Evolutionary conservation across 2,888 invertebrate genomes (phyloP).

Genomic region (Anoncus sp.): DNA sequence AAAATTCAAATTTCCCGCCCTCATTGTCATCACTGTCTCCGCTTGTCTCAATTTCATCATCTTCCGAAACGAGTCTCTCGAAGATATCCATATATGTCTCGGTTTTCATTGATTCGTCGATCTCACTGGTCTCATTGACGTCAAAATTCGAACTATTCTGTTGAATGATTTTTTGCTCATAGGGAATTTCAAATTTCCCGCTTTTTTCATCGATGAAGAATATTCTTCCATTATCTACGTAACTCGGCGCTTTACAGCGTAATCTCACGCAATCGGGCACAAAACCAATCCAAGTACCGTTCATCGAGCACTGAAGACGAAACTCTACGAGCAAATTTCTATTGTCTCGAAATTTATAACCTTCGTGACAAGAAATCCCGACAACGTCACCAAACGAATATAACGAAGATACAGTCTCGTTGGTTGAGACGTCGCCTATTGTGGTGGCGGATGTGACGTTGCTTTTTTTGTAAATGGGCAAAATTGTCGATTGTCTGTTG

Average conservation of each 20-base stretch:
- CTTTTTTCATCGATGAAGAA: slow-evolving; percentile 61
- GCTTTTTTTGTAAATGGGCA: slow-evolving; percentile 32
- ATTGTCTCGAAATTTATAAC: slow-evolving; percentile 73
- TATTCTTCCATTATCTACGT: slow-evolving; percentile 66
- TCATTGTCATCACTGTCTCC: not conserved
- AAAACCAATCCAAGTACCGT: slow-evolving; percentile 87
- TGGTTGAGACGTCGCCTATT: not conserved
- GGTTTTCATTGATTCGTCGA: slow-evolving; percentile 1
- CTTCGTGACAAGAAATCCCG: slow-evolving; percentile 70
- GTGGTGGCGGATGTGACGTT: slow-evolving; percentile 3
- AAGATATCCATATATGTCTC: slow-evolving; percentile 46
- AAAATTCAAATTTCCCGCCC: slow-evolving; percentile 60
- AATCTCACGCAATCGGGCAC: slow-evolving; percentile 84
- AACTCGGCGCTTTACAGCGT: slow-evolving; percentile 69
- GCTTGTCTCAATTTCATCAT: slow-evolving; percentile 25
- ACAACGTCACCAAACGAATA: slow-evolving; percentile 69
- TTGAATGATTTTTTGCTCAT: not conserved
- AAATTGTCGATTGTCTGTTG: slow-evolving; percentile 40
- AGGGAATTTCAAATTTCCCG: slow-evolving; percentile 53
- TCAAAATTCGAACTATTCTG: not conserved
- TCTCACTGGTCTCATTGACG: not conserved
- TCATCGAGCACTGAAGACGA: slow-evolving; percentile 83
- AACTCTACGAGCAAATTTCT: slow-evolving; percentile 68
- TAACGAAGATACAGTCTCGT: slow-evolving; percentile 6
- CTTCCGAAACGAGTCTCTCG: slow-evolving; percentile 20